These are phyloP conservation scores for Acanthurus leucopareius DNA, from an alignment of 2,797 vertebrate genomes.

Conservation along the genomic window DNA sequence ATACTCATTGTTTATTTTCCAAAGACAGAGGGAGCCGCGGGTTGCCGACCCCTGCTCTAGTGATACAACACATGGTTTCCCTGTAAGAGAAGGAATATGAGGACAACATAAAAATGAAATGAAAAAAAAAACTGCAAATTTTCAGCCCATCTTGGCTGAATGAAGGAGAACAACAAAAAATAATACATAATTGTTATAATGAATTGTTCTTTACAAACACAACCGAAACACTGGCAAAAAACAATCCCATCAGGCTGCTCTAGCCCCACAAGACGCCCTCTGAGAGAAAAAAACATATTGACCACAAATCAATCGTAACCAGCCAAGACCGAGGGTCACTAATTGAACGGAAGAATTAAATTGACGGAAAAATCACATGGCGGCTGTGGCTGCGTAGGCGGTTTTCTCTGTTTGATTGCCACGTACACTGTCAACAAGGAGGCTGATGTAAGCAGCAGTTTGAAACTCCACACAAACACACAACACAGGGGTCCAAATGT, in stretches of 20 bases:
- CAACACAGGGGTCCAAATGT: background rate
- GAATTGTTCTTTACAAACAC: background rate
- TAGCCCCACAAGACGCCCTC: slow-evolving; percentile 25
- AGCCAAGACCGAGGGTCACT: slow-evolving; percentile 65
- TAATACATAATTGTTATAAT: slow-evolving; percentile 6
- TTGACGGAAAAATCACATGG: slow-evolving; percentile 45
- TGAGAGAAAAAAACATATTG: slow-evolving; percentile 62
- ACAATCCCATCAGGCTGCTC: slow-evolving; percentile 44
- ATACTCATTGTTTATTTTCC: too few species aligned
- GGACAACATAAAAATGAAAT: background rate
- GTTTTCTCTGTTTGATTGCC: slow-evolving; percentile 54
- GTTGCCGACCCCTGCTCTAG: too few species aligned
- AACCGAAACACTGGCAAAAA: slow-evolving; percentile 19
- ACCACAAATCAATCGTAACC: slow-evolving; percentile 68
- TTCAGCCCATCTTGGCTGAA: background rate
- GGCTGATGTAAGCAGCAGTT: slow-evolving; percentile 40
- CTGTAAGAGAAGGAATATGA: background rate
- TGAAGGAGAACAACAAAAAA: background rate
- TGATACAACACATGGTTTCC: background rate
- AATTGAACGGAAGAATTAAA: slow-evolving; percentile 73
- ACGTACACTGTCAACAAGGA: slow-evolving; percentile 37
- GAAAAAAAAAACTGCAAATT: background rate
- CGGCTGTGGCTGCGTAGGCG: slow-evolving; percentile 36
- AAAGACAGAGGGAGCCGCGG: too few species aligned
- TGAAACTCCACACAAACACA: background rate